These are phyloP conservation scores for Drosophila tanythrix DNA, from an alignment of 2,888 invertebrate species.

Conservation along the genomic window DNA sequence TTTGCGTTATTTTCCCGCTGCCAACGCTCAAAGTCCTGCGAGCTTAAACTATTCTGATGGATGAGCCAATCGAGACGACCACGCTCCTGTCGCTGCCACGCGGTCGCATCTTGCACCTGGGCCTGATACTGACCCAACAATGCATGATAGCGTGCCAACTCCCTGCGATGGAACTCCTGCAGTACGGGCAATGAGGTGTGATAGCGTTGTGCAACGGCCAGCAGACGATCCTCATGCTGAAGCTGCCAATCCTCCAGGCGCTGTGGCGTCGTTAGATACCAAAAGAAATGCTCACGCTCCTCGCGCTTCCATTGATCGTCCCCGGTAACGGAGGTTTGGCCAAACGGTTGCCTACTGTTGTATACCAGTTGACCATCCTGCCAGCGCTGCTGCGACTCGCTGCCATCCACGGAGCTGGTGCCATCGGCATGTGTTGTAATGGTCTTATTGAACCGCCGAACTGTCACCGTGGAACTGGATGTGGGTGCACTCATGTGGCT, in stretches of 20 bases:
- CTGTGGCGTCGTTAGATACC: slow-evolving; percentile 77
- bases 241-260: slow-evolving; percentile 81
- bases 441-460: slow-evolving; percentile 78
- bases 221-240: slow-evolving; percentile 82
- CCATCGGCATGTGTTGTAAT: slow-evolving; percentile 78
- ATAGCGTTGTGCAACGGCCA: slow-evolving; percentile 76
- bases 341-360: slow-evolving; percentile 80
- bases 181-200: slow-evolving; percentile 75
- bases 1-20: slow-evolving; percentile 77
- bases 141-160: slow-evolving; percentile 76
- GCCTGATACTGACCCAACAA: slow-evolving; percentile 77
- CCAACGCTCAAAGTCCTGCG: slow-evolving; percentile 82
- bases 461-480: slow-evolving; percentile 73
- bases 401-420: slow-evolving; percentile 75
- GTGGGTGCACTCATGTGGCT: slow-evolving; percentile 47
- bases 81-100: slow-evolving; percentile 81
- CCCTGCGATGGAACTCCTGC: slow-evolving; percentile 81
- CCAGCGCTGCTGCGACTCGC: slow-evolving; percentile 81
- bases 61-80: slow-evolving; percentile 83
- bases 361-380: slow-evolving; percentile 81
- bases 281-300: slow-evolving; percentile 83
- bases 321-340: slow-evolving; percentile 68
- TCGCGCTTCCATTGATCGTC: slow-evolving; percentile 83
- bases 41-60: slow-evolving; percentile 81
- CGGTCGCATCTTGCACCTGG: slow-evolving; percentile 66